phyloP scores from a whole-genome alignment of 2,113 vertebrate species.

The Mixornis gularis region DNA sequence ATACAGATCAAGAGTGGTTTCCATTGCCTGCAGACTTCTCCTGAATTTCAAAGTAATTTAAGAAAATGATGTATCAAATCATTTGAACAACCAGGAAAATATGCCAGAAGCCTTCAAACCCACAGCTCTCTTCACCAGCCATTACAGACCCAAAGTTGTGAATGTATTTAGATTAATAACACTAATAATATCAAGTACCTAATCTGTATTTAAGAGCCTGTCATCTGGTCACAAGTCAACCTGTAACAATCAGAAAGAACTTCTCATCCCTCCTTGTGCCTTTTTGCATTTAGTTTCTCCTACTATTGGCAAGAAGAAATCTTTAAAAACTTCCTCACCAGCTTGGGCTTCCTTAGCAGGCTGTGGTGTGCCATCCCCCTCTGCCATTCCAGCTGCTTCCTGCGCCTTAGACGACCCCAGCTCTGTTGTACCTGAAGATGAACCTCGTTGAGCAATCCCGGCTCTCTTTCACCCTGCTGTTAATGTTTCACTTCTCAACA shows the following conservation, averaged over 20 bases:
- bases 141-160: not conserved
- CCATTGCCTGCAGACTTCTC: not conserved
- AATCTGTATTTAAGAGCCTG: not conserved
- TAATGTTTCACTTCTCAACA: constrained; percentile 47
- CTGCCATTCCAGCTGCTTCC: constrained; percentile 7
- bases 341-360: not conserved
- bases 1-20: not conserved
- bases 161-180: not conserved
- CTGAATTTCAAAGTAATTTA: not conserved
- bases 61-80: not conserved
- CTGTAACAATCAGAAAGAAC: not conserved
- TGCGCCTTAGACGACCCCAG: not conserved
- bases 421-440: not conserved
- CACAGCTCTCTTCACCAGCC: not conserved
- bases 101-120: not conserved
- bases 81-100: not conserved
- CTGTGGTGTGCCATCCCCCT: not conserved
- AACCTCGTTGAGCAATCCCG: not conserved
- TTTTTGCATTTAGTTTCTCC: not conserved
- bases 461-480: not conserved
- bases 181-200: not conserved
- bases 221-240: not conserved
- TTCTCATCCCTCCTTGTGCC: not conserved
- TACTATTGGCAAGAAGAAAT: not conserved
- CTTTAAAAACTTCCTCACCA: constrained; percentile 36